Base-by-base conservation (phyloP, 37 sponge, comb jelly and placozoan genomes). In the Dysidea cf. avara region DNA sequence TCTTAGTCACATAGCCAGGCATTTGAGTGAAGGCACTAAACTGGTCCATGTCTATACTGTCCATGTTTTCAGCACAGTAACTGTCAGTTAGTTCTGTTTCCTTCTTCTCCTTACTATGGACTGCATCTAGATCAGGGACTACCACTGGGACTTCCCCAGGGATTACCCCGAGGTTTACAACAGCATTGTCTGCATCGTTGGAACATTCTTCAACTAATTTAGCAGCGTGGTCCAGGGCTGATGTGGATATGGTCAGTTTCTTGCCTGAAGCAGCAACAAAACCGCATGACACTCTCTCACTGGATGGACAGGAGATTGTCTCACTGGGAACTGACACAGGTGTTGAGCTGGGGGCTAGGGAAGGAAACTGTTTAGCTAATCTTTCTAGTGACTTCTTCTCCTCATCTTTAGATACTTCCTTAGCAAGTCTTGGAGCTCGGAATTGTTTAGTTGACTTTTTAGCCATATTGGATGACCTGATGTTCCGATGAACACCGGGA, bases 331-430 rank as follows among this genome's bases (percentile, higher is more conserved):
- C 30, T 18, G 16, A 20, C 12, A 63, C 20, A 14, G 66, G 24
- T 11, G 21, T 0, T n/a, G 22, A 21, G 7, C 11, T 56, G 13
- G 43, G 7, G 18, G 14, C 46, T 52, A 56, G 46, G 4, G 37
- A 0, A n/a, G 50, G 58, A 57, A 81, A 81, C 0, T 47, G 28
- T 25, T 33, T 56, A 25, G 81, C 53, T 26, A 87, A 67, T 48
- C 72, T 63, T 25, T 68, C 62, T 29, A 81, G 13, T 3, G 78
- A 69, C 4, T 72, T 67, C n/a, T 24, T 51, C 55, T 87, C 88
- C 39, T 87, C 88, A 7, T 56, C 75, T 22, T 58, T 43, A 11
- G 88, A 77, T 13, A 87, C 88, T 72, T 24, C 39, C 18, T 16
- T 21, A 2, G 77, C 72, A 48, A 7, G 28, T 9, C 88, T 77